A percentile compares a stretch with the other conserved stretches of the same genome.
Conservation (phyloP, 2,113 vertebrate genomes). For the Tichodroma muraria region DNA sequence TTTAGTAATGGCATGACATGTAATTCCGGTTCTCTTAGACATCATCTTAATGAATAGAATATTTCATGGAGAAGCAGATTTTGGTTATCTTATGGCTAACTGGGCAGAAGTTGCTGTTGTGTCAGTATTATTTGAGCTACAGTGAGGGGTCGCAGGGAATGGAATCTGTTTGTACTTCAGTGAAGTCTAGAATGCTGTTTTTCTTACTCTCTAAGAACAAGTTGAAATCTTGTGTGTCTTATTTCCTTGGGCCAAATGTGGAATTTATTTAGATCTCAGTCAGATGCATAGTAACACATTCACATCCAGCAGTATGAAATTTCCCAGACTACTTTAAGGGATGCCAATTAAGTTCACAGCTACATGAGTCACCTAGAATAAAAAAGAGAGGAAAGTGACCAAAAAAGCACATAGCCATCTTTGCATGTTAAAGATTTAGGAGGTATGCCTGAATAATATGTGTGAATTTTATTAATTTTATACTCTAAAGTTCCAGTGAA, state of each 20-base stretch:
- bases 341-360: constrained; percentile 66
- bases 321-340: constrained; percentile 42
- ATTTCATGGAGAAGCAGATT: not conserved
- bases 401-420: constrained; percentile 19
- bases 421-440: not conserved
- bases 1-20: not conserved
- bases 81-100: not conserved
- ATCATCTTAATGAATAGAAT: not conserved
- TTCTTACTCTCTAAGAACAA: not conserved
- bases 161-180: not conserved
- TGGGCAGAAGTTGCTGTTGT: not conserved
- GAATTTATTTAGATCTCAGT: constrained; percentile 60
- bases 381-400: constrained; percentile 40
- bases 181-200: not conserved
- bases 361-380: constrained; percentile 61
- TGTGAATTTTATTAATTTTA: not conserved
- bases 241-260: constrained; percentile 52
- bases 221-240: not conserved
- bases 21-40: not conserved
- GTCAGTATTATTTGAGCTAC: not conserved
- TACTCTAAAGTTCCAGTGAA: not conserved
- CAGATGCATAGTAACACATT: constrained; percentile 59
- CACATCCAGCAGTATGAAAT: constrained; percentile 57
- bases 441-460: not conserved
- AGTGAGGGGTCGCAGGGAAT: not conserved